A percentile compares a stretch with the other conserved stretches of the same genome.
phyloP scores from a whole-genome alignment of 1,140 invertebrate species.

The Phymorhynchus buccinoides region DNA sequence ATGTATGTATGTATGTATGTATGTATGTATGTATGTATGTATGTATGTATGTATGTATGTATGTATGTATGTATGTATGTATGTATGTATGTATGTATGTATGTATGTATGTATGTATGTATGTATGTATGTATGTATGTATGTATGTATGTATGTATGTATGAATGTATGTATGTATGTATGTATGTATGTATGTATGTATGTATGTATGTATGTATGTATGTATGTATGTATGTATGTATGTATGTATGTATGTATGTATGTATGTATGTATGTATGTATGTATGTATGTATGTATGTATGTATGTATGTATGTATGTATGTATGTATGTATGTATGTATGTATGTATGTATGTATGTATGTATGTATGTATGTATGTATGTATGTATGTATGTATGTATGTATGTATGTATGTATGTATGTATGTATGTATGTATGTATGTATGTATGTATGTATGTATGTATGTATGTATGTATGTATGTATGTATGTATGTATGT shows the following conservation, averaged over 20 bases:
- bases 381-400: too few relatives aligned
- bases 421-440: background rate
- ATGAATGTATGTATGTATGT: background rate
- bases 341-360: background rate
- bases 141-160: background rate
- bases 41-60: background rate
- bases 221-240: background rate
- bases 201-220: background rate
- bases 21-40: background rate
- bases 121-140: background rate
- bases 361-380: background rate
- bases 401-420: background rate
- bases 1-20: background rate
- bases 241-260: background rate
- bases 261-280: conserved; percentile 9
- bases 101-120: background rate
- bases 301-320: conserved; percentile 9
- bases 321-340: background rate
- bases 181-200: background rate
- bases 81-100: background rate
- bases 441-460: conserved; percentile 18
- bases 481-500: background rate
- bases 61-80: background rate
- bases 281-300: background rate
- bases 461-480: background rate